Conservation (phyloP, 1,140 invertebrate genomes). For the Thaumetopoea pityocampa region DNA sequence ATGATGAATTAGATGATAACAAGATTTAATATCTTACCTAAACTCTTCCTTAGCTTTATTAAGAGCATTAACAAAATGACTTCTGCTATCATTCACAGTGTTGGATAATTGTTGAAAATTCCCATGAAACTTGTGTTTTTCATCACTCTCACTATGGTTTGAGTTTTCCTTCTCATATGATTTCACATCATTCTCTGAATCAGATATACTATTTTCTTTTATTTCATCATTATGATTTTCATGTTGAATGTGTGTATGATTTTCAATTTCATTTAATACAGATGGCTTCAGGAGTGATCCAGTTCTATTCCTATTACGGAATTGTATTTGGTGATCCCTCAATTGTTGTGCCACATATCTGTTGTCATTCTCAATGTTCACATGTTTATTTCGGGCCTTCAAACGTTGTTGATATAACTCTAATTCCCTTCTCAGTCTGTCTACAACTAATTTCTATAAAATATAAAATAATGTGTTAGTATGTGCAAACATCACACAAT, state of each 20-base stretch:
- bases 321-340: conserved; percentile 64
- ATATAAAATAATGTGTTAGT: no score
- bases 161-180: conserved; percentile 54
- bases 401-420: conserved; percentile 66
- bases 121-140: conserved; percentile 46
- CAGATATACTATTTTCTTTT: conserved; percentile 44
- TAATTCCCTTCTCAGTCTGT: conserved; percentile 62
- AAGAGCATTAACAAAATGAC: conserved; percentile 66
- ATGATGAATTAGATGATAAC: background rate
- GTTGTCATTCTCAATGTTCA: conserved; percentile 67
- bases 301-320: conserved; percentile 51
- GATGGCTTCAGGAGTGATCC: conserved; percentile 69
- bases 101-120: conserved; percentile 46
- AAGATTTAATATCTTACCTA: conserved; percentile 40
- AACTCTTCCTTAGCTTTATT: conserved; percentile 69
- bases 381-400: conserved; percentile 62
- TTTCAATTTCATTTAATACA: conserved; percentile 70
- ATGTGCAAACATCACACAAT: no score
- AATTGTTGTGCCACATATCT: conserved; percentile 70
- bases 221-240: conserved; percentile 49
- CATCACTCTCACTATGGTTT: conserved; percentile 44
- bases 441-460: conserved; percentile 68
- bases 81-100: conserved; percentile 53
- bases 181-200: conserved; percentile 57
- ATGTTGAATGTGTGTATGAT: conserved; percentile 59